Conservation (phyloP, 2,797 vertebrate genomes). For the Bradypus variegatus region DNA sequence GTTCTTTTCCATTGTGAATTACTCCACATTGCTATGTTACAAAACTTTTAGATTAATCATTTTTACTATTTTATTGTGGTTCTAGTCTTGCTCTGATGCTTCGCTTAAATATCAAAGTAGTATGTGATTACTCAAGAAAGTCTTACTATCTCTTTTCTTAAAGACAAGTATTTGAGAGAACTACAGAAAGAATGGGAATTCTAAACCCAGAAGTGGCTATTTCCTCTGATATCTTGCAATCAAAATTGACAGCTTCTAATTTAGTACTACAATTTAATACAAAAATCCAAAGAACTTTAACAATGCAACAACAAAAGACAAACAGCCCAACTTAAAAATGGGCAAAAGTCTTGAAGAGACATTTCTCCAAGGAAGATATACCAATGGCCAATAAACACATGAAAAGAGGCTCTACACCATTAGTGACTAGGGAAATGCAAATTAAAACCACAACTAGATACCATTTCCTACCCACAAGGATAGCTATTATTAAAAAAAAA, state of each 20-base stretch:
- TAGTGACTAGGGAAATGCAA: too few relatives aligned
- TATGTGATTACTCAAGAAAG: slow-evolving; percentile 45
- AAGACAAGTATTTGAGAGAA: slow-evolving; percentile 34
- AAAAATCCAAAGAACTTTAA: too few relatives aligned
- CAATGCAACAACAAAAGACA: too few relatives aligned
- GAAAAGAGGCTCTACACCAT: too few relatives aligned
- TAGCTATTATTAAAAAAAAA: too few relatives aligned
- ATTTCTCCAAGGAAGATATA: too few relatives aligned
- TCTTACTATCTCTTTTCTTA: slow-evolving; percentile 27
- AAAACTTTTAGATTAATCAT: slow-evolving; percentile 26
- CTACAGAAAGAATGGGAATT: slow-evolving; percentile 28
- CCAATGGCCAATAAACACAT: too few relatives aligned
- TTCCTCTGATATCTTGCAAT: background rate
- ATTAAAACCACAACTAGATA: too few relatives aligned
- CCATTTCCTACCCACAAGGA: too few relatives aligned
- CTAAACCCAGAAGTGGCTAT: slow-evolving; percentile 29
- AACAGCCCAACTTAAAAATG: too few relatives aligned
- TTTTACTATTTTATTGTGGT: slow-evolving; percentile 18
- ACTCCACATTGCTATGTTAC: background rate
- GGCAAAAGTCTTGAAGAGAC: too few relatives aligned
- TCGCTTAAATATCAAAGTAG: slow-evolving; percentile 33
- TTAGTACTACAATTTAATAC: slow-evolving; percentile 3
- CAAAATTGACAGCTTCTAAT: background rate
- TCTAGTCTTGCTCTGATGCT: slow-evolving; percentile 2
- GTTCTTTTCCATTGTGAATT: background rate